phyloP scores from a whole-genome alignment of 2,113 vertebrate species.

The Passerina amoena region DNA sequence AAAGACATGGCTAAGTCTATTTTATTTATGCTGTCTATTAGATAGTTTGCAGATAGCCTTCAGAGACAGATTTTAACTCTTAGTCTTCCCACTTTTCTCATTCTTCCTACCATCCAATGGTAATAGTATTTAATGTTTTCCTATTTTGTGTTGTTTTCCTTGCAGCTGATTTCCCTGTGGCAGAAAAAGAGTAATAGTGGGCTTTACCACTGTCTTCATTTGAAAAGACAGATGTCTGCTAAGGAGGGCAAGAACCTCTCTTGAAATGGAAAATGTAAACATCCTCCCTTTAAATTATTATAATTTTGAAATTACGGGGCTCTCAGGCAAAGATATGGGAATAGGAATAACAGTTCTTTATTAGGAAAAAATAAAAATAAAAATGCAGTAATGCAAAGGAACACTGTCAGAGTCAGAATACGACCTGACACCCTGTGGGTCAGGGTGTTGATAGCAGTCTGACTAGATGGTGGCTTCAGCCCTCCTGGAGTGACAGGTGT shows the following conservation, averaged over 20 bases:
- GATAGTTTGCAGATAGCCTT: background rate
- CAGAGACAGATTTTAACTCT: background rate
- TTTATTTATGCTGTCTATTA: background rate
- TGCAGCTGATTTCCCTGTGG: background rate
- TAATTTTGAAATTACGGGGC: background rate
- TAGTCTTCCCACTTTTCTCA: background rate
- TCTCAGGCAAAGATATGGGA: background rate
- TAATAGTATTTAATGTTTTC: background rate
- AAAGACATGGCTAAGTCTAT: background rate
- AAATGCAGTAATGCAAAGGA: background rate
- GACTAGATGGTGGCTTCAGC: background rate
- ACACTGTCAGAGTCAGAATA: background rate
- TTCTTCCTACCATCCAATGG: background rate
- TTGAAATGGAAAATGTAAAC: background rate
- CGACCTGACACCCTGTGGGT: background rate
- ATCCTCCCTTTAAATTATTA: background rate
- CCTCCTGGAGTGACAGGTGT: background rate
- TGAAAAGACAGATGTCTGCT: background rate
- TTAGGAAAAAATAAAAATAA: background rate
- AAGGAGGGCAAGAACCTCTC: background rate
- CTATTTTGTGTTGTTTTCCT: background rate
- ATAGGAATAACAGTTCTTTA: background rate
- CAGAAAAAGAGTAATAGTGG: background rate
- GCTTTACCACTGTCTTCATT: background rate
- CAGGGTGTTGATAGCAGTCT: background rate